phyloP scores from a whole-genome alignment of 1,140 invertebrate species.

The Brachystomella parvula region DNA sequence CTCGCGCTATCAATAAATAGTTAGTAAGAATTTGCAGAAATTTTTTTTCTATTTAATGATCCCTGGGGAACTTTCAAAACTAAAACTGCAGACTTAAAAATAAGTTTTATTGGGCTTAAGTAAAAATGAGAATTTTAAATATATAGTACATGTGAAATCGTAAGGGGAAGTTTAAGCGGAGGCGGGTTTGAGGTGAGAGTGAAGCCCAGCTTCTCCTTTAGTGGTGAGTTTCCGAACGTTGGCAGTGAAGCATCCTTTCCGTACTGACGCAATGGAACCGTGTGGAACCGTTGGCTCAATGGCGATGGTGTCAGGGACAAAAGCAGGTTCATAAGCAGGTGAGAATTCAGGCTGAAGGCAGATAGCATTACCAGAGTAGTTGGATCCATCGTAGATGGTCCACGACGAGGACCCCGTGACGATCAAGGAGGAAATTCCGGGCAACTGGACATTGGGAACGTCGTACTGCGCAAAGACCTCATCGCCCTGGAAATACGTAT shows the following conservation, averaged over 20 bases:
- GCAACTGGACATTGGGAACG: slow-evolving; percentile 15
- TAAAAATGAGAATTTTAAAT: too few species aligned
- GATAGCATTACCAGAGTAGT: slow-evolving; percentile 26
- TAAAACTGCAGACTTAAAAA: not conserved
- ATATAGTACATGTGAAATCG: too few species aligned
- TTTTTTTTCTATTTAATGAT: not conserved
- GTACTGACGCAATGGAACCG: slow-evolving; percentile 19
- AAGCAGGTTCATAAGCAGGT: slow-evolving; percentile 5
- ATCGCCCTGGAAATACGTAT: slow-evolving; percentile 31
- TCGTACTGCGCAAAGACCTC: slow-evolving; percentile 24
- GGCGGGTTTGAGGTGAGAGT: too few species aligned
- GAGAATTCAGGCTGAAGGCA: slow-evolving; percentile 20
- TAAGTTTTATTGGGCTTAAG: not conserved
- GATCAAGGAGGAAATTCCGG: slow-evolving; percentile 19
- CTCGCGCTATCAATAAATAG: too few species aligned
- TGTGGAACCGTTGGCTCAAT: slow-evolving; percentile 18
- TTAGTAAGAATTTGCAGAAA: not conserved
- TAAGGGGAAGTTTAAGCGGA: too few species aligned
- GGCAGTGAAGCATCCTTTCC: slow-evolving; percentile 24
- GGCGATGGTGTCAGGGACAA: slow-evolving; percentile 15
- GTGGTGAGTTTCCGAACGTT: too few species aligned
- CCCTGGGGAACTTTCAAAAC: not conserved
- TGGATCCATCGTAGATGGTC: slow-evolving; percentile 30
- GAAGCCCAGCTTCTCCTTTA: too few species aligned
- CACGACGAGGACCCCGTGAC: slow-evolving; percentile 21